These are phyloP conservation scores for Calidris pygmaea DNA, from an alignment of 2,113 vertebrate genomes.

Conservation along the genomic window DNA sequence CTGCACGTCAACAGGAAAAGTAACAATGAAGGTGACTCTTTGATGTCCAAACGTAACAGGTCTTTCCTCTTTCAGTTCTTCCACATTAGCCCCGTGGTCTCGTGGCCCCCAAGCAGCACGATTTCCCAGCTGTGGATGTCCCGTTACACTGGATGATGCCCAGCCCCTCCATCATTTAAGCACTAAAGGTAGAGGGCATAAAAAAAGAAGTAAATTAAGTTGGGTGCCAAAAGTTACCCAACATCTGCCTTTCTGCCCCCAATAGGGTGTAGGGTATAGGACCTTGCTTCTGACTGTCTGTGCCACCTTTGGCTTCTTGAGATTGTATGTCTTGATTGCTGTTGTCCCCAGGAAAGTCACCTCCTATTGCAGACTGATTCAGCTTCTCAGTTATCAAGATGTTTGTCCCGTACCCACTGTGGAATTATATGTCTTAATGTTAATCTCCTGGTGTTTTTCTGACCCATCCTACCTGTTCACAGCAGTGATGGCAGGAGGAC, in stretches of 20 bases:
- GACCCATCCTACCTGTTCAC: neutral
- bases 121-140: neutral
- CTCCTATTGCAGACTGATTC: neutral
- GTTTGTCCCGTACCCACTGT: neutral
- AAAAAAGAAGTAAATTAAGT: neutral
- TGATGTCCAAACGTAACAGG: neutral
- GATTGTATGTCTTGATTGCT: neutral
- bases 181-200: neutral
- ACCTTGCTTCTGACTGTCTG: neutral
- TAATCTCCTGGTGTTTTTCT: neutral
- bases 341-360: neutral
- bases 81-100: neutral
- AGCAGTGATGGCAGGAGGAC: neutral
- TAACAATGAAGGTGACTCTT: too few species aligned
- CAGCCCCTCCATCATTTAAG: neutral
- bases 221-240: neutral
- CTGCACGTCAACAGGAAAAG: neutral
- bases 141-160: accelerated
- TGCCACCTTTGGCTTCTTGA: neutral
- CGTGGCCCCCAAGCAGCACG: neutral
- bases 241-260: neutral
- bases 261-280: neutral
- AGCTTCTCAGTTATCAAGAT: neutral
- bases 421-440: neutral
- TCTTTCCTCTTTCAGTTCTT: neutral